Base-by-base conservation (phyloP, 2,888 invertebrate species). In the Andricus curvator region DNA sequence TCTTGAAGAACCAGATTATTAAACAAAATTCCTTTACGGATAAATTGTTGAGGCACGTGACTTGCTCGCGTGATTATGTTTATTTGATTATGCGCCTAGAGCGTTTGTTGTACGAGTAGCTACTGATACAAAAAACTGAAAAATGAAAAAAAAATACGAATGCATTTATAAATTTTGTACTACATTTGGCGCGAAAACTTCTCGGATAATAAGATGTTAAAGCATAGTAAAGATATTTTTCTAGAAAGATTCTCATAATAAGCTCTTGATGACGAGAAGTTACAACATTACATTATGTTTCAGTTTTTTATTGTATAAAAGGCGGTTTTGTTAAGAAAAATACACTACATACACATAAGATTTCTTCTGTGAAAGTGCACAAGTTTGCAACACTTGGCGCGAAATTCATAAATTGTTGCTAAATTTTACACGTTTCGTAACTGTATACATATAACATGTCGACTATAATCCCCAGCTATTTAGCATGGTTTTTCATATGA, bases 141-240 rank as follows among this genome's bases (percentile, higher is more conserved):
- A 68, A 70, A 48, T 4, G 25, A 74, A 74, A 56, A n/a, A 15
- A 48, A 74, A 74, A 33, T 56, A 74, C 33, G 33, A 56, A 64
- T 29, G 22, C 56, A 74, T 56, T 74, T 74, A 60, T 60, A 56
- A 56, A 60, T 74, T 74, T 74, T 74, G 56, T 74, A 74, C 17
- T 29, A n/a, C 37, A 74, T 60, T 74, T 74, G 74, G 51, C 74
- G n/a, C 33, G n/a, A 51, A 37, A 74, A 37, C 51, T 74, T 74
- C 33, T 74, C 74, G 33, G 25, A 15, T 70, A 51, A 37, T 74
- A 74, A 74, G 51, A 74, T 74, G 74, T 60, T 74, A 22, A 74
- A 25, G 20, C n/a, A 74, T 74, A 74, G 56, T 74, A 74, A 74
- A 74, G 33, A 56, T 74, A 74, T 74, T 74, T 74, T 74, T 74